Percentiles rank a stretch among this genome's conserved stretches.
Evolutionary conservation across 2,797 vertebrate species (phyloP).

Genomic region (Oreortyx pictus): DNA sequence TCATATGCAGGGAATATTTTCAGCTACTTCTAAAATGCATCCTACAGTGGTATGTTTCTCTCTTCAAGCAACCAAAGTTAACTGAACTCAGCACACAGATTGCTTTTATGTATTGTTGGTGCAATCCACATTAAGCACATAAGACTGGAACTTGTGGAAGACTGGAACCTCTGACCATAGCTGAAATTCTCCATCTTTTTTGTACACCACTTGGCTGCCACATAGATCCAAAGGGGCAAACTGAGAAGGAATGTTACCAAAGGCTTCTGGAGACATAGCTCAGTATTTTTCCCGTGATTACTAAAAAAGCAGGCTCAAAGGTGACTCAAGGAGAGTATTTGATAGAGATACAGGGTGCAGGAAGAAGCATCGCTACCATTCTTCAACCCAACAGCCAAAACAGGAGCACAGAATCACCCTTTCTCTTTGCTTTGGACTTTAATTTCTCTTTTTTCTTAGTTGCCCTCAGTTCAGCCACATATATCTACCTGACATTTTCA

Average conservation of each 20-base stretch:
- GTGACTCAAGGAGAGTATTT: background rate
- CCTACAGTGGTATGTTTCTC: background rate
- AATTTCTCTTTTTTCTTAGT: background rate
- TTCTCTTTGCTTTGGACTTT: background rate
- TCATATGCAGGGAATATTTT: constrained; percentile 44
- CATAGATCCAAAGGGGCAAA: background rate
- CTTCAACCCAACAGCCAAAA: background rate
- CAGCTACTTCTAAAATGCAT: constrained; percentile 50
- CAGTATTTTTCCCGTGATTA: background rate
- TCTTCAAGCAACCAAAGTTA: background rate
- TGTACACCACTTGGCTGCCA: background rate
- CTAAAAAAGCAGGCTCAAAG: background rate
- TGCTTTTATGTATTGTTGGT: background rate
- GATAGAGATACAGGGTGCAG: background rate
- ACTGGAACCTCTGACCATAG: background rate
- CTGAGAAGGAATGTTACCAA: background rate
- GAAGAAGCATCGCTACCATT: background rate
- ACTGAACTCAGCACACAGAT: rapidly evolving
- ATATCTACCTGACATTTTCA: background rate
- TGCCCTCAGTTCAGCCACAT: background rate
- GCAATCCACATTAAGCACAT: background rate
- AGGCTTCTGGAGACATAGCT: background rate
- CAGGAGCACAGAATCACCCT: background rate
- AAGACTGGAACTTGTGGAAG: background rate
- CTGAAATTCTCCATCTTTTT: background rate